These are phyloP conservation scores for Luperina testacea DNA, from an alignment of 2,888 invertebrate species.

Conservation along the genomic window DNA sequence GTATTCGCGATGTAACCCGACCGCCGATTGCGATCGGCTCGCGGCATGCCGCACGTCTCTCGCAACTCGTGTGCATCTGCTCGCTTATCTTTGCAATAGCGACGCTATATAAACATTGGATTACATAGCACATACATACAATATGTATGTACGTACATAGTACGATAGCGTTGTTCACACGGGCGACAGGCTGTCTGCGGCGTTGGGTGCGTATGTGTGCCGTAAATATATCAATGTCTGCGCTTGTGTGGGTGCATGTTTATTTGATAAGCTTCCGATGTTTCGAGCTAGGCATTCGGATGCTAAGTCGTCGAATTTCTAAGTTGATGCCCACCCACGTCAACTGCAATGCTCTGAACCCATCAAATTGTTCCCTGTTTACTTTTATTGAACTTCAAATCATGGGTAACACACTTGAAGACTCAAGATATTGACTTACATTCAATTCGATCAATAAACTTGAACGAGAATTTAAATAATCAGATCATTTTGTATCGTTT, in stretches of 20 bases:
- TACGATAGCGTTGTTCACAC: constrained; percentile 86
- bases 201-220: constrained; percentile 84
- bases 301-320: constrained; percentile 85
- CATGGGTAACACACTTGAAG: constrained; percentile 9
- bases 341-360: constrained; percentile 43
- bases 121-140: constrained; percentile 79
- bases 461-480: not conserved
- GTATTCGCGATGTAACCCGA: constrained; percentile 76
- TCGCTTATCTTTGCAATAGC: constrained; percentile 79
- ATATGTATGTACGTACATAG: constrained; percentile 83
- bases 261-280: constrained; percentile 89
- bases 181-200: constrained; percentile 90
- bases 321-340: constrained; percentile 81
- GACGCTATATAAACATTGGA: constrained; percentile 82
- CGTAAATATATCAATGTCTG: constrained; percentile 80
- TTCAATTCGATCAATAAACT: no score
- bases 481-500: not conserved
- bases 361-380: constrained; percentile 22
- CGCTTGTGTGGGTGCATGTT: constrained; percentile 85
- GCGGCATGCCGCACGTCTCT: constrained; percentile 62
- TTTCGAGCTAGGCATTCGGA: constrained; percentile 84
- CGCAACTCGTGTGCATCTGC: constrained; percentile 59
- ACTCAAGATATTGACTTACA: not conserved
- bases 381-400: constrained; percentile 18
- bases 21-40: constrained; percentile 70